Base-by-base conservation (phyloP, 2,797 vertebrate genomes). In the Pangasius krempfi region DNA sequence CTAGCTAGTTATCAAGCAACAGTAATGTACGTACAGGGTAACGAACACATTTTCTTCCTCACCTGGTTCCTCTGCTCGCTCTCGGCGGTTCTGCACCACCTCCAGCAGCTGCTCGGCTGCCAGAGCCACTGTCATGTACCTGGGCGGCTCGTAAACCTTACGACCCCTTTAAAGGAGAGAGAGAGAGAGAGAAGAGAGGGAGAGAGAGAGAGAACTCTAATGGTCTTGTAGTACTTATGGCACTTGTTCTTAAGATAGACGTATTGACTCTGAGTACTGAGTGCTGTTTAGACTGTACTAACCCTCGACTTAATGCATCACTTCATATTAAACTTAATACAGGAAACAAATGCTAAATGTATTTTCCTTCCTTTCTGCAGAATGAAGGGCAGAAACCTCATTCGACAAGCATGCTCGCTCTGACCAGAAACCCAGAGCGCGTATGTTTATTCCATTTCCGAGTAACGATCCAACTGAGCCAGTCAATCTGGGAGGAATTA, bases 71-170 rank as follows among this genome's bases (percentile, higher is more conserved):
- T 95, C 95, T 90, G 96, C 97, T 83, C 94, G 93, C 4, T 91
- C 92, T 90, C 95, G 91, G 83, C 97, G 96, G 90, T 97, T 97
- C 20, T 95, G 92, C 90, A 99, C 92, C 87, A 99, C 95, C 88
- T 97, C 96, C 58, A 99, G 93, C 89, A 99, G 97, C 90, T 99
- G 98, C 87, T 96, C 93, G 1, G 97, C 97, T 16, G 98, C 98
- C 94, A 98, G 97, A 79, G 94, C 95, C 79, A 98, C 97, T 0
- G 95, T 97, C 98, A 99, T 98, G 89, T 96, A 99, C 86, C 96
- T 96, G 14, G 98, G 97, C 0, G 97, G 96, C 85, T 99, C 98
- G 25, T 96, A 99, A 93, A 99, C 94, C 94, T 98, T 98, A 84
- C 92, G 97, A 88, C 98, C 98, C 92, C 98, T 99, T 88, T 27